A percentile compares a stretch with the other conserved stretches of the same genome.
Conservation (phyloP, 2,888 invertebrate species). For the Melipona bicolor region DNA sequence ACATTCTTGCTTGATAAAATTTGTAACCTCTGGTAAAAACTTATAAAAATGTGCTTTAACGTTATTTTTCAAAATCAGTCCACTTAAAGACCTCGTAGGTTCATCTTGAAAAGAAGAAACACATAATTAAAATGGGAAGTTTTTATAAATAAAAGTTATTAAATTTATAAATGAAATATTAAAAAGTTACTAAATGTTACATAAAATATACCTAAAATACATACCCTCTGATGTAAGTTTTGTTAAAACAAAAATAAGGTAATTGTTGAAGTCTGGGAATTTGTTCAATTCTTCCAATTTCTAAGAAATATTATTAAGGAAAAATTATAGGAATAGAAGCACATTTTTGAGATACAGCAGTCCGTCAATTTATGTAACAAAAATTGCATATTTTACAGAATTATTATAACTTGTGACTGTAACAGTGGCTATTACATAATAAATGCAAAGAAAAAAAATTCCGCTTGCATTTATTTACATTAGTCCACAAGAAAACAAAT, state of each 20-base stretch:
- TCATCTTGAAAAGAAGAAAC: slow-evolving; percentile 88
- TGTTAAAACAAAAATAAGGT: slow-evolving; percentile 98
- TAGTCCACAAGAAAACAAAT: not conserved
- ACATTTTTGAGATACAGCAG: not conserved
- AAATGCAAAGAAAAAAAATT: slow-evolving; percentile 24
- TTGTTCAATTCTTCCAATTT: slow-evolving; percentile 99
- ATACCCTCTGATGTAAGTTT: slow-evolving; percentile 94
- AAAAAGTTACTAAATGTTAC: not conserved
- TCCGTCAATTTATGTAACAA: not conserved
- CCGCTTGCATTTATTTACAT: not conserved
- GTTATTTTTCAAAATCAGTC: slow-evolving; percentile 99
- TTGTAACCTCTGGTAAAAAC: slow-evolving; percentile 95
- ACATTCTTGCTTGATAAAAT: slow-evolving; percentile 98
- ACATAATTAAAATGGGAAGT: slow-evolving; percentile 7
- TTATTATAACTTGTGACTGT: not conserved
- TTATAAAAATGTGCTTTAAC: slow-evolving; percentile 96
- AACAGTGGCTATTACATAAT: slow-evolving; percentile 38
- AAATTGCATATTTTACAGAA: slow-evolving; percentile 33
- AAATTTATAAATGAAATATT: not conserved
- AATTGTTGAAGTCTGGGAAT: slow-evolving; percentile 99
- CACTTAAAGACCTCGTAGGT: slow-evolving; percentile 98
- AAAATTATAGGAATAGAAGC: not conserved
- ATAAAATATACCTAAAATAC: slow-evolving; percentile 6
- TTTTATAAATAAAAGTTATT: not conserved
- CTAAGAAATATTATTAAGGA: slow-evolving; percentile 87